A percentile compares a stretch with the other conserved stretches of the same genome.
Conservation (phyloP, 1,140 invertebrate genomes). For the Neuroterus valhalla region DNA sequence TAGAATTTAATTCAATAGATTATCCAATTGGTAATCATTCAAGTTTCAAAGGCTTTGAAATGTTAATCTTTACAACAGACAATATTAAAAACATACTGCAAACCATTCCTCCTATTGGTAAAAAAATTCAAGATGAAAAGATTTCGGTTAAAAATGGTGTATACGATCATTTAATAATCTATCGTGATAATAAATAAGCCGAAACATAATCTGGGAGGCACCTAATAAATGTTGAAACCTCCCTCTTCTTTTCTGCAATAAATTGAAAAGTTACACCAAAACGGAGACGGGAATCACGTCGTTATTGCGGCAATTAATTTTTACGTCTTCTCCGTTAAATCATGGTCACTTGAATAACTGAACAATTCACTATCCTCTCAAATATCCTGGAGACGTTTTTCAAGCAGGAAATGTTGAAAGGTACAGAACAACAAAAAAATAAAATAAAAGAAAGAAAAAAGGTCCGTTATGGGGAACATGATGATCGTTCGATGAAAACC, state of each 20-base stretch:
- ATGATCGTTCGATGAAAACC: slow-evolving; percentile 19
- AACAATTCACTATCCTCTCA: not conserved
- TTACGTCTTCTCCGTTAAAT: not conserved
- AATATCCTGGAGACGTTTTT: slow-evolving; percentile 1
- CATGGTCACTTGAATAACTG: not conserved
- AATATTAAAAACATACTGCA: too few relatives aligned
- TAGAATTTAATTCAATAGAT: too few relatives aligned
- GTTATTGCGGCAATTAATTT: slow-evolving; percentile 5
- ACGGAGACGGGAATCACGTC: not conserved
- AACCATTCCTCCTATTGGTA: too few relatives aligned
- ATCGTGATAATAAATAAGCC: not conserved
- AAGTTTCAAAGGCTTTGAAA: too few relatives aligned
- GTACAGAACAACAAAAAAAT: not conserved
- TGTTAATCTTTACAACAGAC: too few relatives aligned
- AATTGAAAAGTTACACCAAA: slow-evolving; percentile 16
- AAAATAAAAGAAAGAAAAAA: slow-evolving; percentile 34
- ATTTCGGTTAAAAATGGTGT: too few relatives aligned
- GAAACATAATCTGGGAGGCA: not conserved
- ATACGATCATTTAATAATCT: not conserved
- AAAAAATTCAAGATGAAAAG: too few relatives aligned
- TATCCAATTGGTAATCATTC: too few relatives aligned
- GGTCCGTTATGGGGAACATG: slow-evolving; percentile 38
- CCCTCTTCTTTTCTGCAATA: not conserved
- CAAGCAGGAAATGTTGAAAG: not conserved
- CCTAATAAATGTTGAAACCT: not conserved